phyloP scores from a whole-genome alignment of 37 sponge, comb jelly and placozoan species.

The Halichondria panicea region DNA sequence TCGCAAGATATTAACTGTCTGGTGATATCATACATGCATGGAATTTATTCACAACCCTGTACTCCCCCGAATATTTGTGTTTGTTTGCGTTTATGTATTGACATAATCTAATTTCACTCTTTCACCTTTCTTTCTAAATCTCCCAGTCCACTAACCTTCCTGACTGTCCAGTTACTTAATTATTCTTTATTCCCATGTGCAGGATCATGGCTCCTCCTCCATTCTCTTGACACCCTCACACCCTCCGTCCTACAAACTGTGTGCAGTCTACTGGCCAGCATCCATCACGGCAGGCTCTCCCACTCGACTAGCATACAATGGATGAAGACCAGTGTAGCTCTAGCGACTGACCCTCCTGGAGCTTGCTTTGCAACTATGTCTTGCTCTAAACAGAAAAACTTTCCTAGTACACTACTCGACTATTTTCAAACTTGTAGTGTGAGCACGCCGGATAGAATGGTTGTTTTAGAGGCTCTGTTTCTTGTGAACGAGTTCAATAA shows the following conservation, averaged over 20 bases:
- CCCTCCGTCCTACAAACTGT: constrained; percentile 30
- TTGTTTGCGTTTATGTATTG: neutral
- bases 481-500: constrained; percentile 14
- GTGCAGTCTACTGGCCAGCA: constrained; percentile 8
- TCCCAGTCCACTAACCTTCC: neutral
- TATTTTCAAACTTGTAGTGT: constrained; percentile 27
- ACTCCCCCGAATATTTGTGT: neutral
- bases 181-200: neutral
- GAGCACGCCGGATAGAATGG: neutral
- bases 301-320: constrained; percentile 7
- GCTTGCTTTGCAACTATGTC: constrained; percentile 46
- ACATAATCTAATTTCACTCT: too few relatives aligned
- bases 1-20: too few relatives aligned
- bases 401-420: neutral
- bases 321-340: constrained; percentile 7
- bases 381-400: too few relatives aligned
- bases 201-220: constrained; percentile 56
- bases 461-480: constrained; percentile 21
- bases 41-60: neutral
- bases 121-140: too few relatives aligned
- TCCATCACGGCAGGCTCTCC: constrained; percentile 18
- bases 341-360: constrained; percentile 2
- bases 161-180: neutral
- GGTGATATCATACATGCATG: too few relatives aligned
- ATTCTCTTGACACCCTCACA: constrained; percentile 21